phyloP scores from a whole-genome alignment of 2,797 vertebrate genomes.

The Poecilia velifera region DNA sequence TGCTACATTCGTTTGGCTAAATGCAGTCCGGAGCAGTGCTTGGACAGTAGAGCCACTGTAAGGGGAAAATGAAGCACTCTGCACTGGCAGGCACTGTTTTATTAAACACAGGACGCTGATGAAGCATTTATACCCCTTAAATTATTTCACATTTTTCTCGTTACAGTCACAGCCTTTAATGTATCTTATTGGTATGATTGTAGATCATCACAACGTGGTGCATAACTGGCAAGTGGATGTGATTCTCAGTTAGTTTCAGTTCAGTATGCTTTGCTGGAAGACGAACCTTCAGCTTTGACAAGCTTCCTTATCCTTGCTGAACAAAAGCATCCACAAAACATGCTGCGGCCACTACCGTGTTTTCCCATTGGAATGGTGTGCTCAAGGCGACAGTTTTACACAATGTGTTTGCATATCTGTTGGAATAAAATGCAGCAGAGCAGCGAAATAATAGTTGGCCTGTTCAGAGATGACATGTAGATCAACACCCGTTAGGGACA shows the following conservation, averaged over 20 bases:
- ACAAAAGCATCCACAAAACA: neutral
- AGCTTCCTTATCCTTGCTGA: neutral
- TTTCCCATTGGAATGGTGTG: neutral
- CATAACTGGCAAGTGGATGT: neutral
- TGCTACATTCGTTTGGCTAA: constrained; percentile 63
- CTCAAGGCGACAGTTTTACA: neutral
- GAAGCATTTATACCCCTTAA: neutral
- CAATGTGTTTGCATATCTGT: neutral
- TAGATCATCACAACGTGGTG: neutral
- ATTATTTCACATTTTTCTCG: neutral
- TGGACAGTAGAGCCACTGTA: constrained; percentile 40
- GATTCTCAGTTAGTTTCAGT: neutral
- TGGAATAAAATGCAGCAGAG: neutral
- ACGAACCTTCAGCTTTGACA: neutral
- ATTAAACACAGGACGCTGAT: neutral
- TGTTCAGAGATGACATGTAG: neutral
- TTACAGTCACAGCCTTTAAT: neutral
- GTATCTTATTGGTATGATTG: neutral
- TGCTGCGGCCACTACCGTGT: neutral
- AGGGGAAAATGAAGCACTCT: constrained; percentile 53
- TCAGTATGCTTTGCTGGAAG: neutral
- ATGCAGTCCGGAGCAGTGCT: constrained; percentile 58
- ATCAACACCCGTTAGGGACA: neutral
- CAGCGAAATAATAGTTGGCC: neutral
- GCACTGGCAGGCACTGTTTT: constrained; percentile 44